Base-by-base conservation (phyloP, 2,113 vertebrate genomes). In the Petroica traversi region DNA sequence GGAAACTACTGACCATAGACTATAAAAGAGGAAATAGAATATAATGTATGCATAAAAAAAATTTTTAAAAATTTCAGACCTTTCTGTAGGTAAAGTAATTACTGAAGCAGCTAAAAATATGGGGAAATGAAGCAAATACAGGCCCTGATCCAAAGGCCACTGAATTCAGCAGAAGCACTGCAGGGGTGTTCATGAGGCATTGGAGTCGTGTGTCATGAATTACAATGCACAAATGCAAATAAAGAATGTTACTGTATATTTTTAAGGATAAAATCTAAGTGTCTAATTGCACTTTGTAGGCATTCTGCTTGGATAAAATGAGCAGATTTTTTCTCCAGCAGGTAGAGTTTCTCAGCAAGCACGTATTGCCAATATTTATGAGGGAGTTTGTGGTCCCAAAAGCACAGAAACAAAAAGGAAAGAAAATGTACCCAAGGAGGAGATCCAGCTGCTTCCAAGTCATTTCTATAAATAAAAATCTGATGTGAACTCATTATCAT, bases 1-100 rank as follows among this genome's bases (percentile, higher is more conserved):
- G 81, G 72, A 73, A 89, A 63, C 55, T 85, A 36, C 41, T 85
- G 61, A 34, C 58, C 63, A 73, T 93, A 88, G 92, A 96, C 96
- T 93, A 95, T 93, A 59, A 54, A 94, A 92, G 41, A 92, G 43
- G 92, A 58, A 85, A 85, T 43, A 74, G 54, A 91, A 41, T 89
- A 78, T 71, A 26, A 57, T 63, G 36, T 61, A 54, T 58, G 11
- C 59, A 34, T 54, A 3, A 25, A 22, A 63, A 45, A 23, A 16
- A n/a, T n/a, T n/a, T n/a, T n/a, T n/a, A n/a, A n/a, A n/a, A n/a
- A n/a, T n/a, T 82, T 85, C 57, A 74, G 57, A 67, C 22, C 29
- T 19, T 93, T 75, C 12, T 76, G 8, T 76, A 64, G 45, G 49
- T 83, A 59, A 92, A 75, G 38, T 66, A 85, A 34, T 90, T 85